Evolutionary conservation across 2,888 invertebrate genomes (phyloP).

Genomic region (Psococerastis gibbosa): DNA sequence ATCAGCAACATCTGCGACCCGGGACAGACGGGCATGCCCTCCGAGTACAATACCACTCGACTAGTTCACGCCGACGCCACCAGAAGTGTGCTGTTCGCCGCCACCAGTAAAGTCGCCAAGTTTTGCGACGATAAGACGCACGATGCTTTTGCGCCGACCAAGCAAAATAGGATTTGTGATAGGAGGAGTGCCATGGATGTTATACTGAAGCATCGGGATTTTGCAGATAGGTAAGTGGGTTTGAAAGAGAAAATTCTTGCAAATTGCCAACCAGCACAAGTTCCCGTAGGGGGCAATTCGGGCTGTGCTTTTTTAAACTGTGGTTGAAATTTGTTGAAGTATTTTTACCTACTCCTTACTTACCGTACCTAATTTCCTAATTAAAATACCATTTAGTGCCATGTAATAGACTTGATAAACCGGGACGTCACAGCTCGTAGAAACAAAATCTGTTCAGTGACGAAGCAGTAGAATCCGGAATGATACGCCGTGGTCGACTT

Average conservation of each 20-base stretch:
- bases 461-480: too few relatives aligned
- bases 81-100: constrained; percentile 33
- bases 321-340: too few relatives aligned
- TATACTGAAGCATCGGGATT: constrained; percentile 34
- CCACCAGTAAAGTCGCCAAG: constrained; percentile 32
- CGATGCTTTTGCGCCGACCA: constrained; percentile 40
- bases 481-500: too few relatives aligned
- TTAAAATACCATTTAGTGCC: too few relatives aligned
- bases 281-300: too few relatives aligned
- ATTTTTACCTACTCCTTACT: too few relatives aligned
- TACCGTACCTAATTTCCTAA: too few relatives aligned
- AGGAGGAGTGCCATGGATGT: constrained; percentile 38
- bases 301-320: too few relatives aligned
- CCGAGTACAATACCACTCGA: constrained; percentile 22
- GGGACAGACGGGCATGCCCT: background rate
- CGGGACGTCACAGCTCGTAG: too few relatives aligned
- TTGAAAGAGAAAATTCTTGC: constrained; percentile 8
- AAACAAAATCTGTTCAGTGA: too few relatives aligned
- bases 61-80: constrained; percentile 28
- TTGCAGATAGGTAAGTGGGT: constrained; percentile 23
- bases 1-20: constrained; percentile 21
- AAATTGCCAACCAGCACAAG: too few relatives aligned
- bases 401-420: too few relatives aligned
- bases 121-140: constrained; percentile 43
- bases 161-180: constrained; percentile 42